phyloP scores from a whole-genome alignment of 1,140 invertebrate genomes.

The Brevipalpus yothersi region DNA sequence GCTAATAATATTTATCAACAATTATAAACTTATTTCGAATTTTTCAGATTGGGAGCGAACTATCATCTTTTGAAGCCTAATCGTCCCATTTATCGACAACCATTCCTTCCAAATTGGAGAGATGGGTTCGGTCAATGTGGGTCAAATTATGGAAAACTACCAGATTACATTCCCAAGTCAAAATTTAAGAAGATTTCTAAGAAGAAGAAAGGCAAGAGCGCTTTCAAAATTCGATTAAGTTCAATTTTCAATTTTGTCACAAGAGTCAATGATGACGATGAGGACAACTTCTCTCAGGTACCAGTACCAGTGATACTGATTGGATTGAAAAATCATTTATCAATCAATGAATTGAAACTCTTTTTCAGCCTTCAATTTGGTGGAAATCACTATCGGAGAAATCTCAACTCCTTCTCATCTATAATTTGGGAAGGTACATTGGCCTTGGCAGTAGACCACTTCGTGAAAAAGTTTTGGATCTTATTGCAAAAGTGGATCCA shows the following conservation, averaged over 20 bases:
- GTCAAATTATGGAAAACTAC: slow-evolving; percentile 17
- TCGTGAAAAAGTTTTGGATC: too few relatives aligned
- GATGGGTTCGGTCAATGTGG: slow-evolving; percentile 38
- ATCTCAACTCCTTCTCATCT: too few relatives aligned
- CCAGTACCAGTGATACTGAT: too few relatives aligned
- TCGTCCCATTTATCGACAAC: slow-evolving; percentile 38
- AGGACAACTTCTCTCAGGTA: slow-evolving; percentile 72
- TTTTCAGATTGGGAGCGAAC: slow-evolving; percentile 46
- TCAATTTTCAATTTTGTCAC: slow-evolving; percentile 14
- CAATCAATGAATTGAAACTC: too few relatives aligned
- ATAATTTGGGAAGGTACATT: too few relatives aligned
- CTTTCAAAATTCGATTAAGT: slow-evolving; percentile 7
- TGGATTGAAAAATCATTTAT: too few relatives aligned
- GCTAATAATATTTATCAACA: neutral
- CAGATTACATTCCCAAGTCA: slow-evolving; percentile 78
- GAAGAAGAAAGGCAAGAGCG: slow-evolving; percentile 7
- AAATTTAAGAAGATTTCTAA: neutral
- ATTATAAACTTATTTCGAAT: neutral
- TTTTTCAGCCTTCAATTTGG: too few relatives aligned
- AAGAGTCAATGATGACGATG: slow-evolving; percentile 50
- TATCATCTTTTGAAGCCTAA: slow-evolving; percentile 85
- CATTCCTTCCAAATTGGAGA: slow-evolving; percentile 49
- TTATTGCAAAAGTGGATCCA: too few relatives aligned
- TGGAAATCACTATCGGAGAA: too few relatives aligned
- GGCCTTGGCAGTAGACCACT: too few relatives aligned